Evolutionary conservation across 2,113 vertebrate genomes (phyloP).

Genomic region (Passer montanus): DNA sequence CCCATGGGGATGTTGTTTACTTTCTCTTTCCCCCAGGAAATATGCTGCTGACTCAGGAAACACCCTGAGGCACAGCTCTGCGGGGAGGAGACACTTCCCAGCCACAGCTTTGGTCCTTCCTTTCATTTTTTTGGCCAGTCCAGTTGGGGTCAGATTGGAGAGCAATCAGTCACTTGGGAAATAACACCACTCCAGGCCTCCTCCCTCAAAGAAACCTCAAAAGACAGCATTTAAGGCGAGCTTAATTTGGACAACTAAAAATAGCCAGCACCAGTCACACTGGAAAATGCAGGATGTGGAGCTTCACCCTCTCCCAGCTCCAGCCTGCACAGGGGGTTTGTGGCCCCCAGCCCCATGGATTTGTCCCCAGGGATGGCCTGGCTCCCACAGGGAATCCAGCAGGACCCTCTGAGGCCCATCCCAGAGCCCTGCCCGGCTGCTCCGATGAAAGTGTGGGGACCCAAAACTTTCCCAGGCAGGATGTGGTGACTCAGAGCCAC

Average conservation of each 20-base stretch:
- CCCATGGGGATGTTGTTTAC: background rate
- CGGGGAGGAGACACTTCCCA: background rate
- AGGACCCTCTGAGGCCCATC: background rate
- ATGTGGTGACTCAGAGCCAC: conserved; percentile 42
- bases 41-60: background rate
- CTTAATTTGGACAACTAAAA: conserved; percentile 61
- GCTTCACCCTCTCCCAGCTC: background rate
- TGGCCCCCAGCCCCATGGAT: background rate
- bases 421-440: background rate
- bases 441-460: background rate
- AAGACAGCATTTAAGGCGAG: conserved; percentile 34
- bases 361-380: fast-evolving
- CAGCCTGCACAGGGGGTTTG: background rate
- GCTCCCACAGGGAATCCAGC: fast-evolving
- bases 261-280: conserved; percentile 40
- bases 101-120: background rate
- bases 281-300: conserved; percentile 6
- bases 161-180: conserved; percentile 20
- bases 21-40: background rate
- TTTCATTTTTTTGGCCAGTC: background rate
- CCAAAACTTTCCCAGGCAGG: background rate
- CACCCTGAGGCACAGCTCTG: background rate
- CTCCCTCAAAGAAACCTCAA: conserved; percentile 59
- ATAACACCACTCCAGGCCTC: conserved; percentile 39
- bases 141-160: background rate